Conservation (phyloP, 2,888 invertebrate species). For the Pilophorus perplexus region DNA sequence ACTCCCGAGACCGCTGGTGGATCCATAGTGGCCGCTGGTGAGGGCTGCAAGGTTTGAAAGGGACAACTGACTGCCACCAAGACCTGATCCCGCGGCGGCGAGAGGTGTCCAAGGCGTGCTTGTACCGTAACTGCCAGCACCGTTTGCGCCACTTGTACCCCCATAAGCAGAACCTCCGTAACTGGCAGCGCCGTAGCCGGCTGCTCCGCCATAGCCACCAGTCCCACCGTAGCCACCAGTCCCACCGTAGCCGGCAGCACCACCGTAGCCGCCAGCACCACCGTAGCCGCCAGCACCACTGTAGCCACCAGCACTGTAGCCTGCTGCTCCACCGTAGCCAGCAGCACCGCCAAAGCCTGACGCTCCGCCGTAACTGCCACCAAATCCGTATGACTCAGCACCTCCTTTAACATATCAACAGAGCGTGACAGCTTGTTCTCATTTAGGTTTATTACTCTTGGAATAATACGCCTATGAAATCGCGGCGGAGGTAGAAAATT, state of each 20-base stretch:
- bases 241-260: neutral
- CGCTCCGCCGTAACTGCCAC: slow-evolving; percentile 18
- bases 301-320: slow-evolving; percentile 4
- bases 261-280: neutral
- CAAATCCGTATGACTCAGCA: no score
- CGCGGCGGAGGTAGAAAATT: no score
- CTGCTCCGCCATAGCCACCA: neutral
- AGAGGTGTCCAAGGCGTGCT: slow-evolving; percentile 29
- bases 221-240: neutral
- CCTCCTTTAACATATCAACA: no score
- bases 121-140: slow-evolving; percentile 8
- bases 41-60: neutral
- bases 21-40: slow-evolving; percentile 10
- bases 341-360: neutral
- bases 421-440: no score
- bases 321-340: slow-evolving; percentile 6
- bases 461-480: no score
- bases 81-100: slow-evolving; percentile 11
- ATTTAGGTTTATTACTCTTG: no score
- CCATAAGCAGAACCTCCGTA: slow-evolving; percentile 8
- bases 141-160: neutral
- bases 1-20: neutral
- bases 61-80: neutral
- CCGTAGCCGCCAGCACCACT: slow-evolving; percentile 3
- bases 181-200: slow-evolving; percentile 8